A percentile compares a stretch with the other conserved stretches of the same genome.
These are phyloP conservation scores for Takifugu bimaculatus DNA, from an alignment of 2,113 vertebrate species.

Conservation along the genomic window DNA sequence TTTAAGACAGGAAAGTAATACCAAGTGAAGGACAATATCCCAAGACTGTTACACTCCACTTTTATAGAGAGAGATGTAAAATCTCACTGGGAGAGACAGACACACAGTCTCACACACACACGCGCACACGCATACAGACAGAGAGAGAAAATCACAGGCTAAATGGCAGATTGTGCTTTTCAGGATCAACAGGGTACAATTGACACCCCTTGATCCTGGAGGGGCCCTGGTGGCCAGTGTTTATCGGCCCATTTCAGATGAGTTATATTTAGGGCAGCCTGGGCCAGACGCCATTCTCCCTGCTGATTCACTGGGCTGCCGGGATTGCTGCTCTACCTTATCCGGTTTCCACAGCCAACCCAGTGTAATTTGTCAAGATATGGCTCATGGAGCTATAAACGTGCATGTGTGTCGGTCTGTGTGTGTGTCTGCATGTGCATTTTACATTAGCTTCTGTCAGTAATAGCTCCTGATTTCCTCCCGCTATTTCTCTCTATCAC, in stretches of 20 bases:
- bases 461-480: constrained; percentile 69
- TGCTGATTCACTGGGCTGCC: constrained; percentile 73
- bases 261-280: constrained; percentile 73
- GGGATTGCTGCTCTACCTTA: constrained; percentile 69
- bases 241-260: constrained; percentile 75
- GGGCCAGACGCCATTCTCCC: constrained; percentile 71
- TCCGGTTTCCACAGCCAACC: constrained; percentile 73
- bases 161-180: constrained; percentile 62
- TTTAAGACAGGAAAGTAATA: too few relatives aligned
- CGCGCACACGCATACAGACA: not conserved
- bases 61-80: too few relatives aligned
- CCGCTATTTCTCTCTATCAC: constrained; percentile 49
- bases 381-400: constrained; percentile 68
- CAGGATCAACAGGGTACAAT: constrained; percentile 68
- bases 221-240: constrained; percentile 62
- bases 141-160: constrained; percentile 23
- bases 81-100: not conserved
- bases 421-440: constrained; percentile 20
- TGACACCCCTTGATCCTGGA: constrained; percentile 53
- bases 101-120: not conserved
- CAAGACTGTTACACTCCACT: too few relatives aligned
- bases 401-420: constrained; percentile 26
- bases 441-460: constrained; percentile 65
- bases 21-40: too few relatives aligned
- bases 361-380: constrained; percentile 73